Percentiles rank a stretch among this genome's conserved stretches.
Evolutionary conservation across 2,888 invertebrate genomes (phyloP).

Genomic region (Hyppa rectilinea): DNA sequence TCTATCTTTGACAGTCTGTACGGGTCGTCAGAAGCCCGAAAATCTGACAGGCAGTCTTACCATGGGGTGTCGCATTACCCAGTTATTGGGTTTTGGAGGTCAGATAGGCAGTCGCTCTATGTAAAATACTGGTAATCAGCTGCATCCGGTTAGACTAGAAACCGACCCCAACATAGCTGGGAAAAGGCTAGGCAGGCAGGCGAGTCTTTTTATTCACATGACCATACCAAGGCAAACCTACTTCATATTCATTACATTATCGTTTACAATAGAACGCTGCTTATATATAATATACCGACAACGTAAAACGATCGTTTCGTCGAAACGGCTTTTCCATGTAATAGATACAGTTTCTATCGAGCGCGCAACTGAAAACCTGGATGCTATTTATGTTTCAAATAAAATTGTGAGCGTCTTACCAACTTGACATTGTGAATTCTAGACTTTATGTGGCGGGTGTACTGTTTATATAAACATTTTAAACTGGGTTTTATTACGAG

Average conservation of each 20-base stretch:
- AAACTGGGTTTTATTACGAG: conserved; percentile 18
- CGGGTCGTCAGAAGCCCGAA: no score
- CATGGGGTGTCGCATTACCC: no score
- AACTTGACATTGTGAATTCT: conserved; percentile 26
- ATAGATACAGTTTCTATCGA: conserved; percentile 9
- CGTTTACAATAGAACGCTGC: conserved; percentile 24
- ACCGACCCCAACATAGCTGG: no score
- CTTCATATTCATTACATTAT: not conserved
- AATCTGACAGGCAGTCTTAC: no score
- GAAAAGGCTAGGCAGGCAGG: no score
- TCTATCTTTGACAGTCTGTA: no score
- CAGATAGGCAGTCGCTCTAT: no score
- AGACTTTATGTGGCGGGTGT: conserved; percentile 24
- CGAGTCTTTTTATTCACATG: no score
- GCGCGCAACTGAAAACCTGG: conserved; percentile 2
- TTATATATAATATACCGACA: conserved; percentile 1
- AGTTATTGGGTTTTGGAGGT: no score
- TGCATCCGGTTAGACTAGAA: no score
- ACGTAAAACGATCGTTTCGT: not conserved
- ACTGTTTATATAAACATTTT: conserved; percentile 38
- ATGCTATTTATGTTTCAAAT: conserved; percentile 17
- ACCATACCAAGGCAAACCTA: no score
- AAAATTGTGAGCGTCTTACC: conserved; percentile 19
- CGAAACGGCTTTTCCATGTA: conserved; percentile 35
- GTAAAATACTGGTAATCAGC: no score